Base-by-base conservation (phyloP, 2,797 vertebrate species). In the Sebastes vulpes region DNA sequence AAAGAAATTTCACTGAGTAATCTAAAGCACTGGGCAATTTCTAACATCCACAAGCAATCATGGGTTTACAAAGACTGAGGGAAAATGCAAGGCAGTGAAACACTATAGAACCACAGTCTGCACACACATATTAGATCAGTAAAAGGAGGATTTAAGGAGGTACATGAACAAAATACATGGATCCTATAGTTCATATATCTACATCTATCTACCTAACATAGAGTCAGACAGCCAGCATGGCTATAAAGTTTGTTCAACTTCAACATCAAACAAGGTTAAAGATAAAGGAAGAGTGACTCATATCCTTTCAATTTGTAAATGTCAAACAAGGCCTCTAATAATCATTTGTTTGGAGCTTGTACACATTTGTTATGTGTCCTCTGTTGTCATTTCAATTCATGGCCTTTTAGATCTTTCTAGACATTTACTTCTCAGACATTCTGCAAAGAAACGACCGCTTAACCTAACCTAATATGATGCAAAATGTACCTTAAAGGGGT, bases 31-130 rank as follows among this genome's bases (percentile, higher is more conserved):
- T 1, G 72, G 46, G 77, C 82, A 69, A 88, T 84, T 90, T 84
- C 81, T 77, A 80, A 72, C 81, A 89, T 74, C 77, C 83, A 79
- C 72, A 32, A 77, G 71, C 79, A 67, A 67, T 77, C 20, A 61
- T 11, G 57, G 20, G 52, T 68, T 73, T 68, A 71, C 32, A 71
- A 76, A 85, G 67, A 74, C 26, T 52, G 54, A 68, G 72, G 32
- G 54, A 38, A 63, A 65, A 23, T 48, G 32, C 9, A 75, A 32
- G 64, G 26, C 28, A 21, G 23, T 25, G 21, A 59, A 77, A 50
- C 59, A 12, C 6, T 31, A 57, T 25, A 10, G 26, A 75, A 65
- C 52, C 25, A 74, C 59, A 60, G 61, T 58, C 38, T n/a, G 28
- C 28, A 67, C 35, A 25, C 32, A 53, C 56, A 52, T 10, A 53